Base-by-base conservation (phyloP, 2,797 vertebrate genomes). In the Champsocephalus gunnari region DNA sequence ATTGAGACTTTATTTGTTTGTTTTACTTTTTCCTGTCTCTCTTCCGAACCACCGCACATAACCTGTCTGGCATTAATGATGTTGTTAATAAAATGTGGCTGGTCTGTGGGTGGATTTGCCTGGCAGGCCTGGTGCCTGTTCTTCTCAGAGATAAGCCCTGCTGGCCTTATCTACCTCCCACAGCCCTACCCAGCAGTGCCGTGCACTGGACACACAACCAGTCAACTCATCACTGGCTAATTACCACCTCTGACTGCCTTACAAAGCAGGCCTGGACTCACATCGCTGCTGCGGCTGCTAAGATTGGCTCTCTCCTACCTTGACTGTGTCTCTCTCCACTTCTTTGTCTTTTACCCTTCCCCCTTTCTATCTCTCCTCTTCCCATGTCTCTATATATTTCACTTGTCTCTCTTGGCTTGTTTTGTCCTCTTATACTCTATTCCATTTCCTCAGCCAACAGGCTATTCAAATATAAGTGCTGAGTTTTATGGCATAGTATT, bases 1-100 rank as follows among this genome's bases (percentile, higher is more conserved):
- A 96, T 97, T 96, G 95, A 97, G 94, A 97, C 96, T 95, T 95
- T 95, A 94, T 83, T 84, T 86, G 60, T 81, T 68, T 88, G 3
- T 73, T 73, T 62, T 77, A 71, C 78, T 78, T 76, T 67, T 77
- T 55, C 66, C 74, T 64, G 57, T 82, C 80, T 84, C 75, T 90
- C 86, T 87, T 90, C 80, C 66, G 82, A 92, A 79, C 86, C 81
- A 61, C 81, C 48, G 73, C 87, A 91, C 89, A 90, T 90, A 94
- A 93, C 93, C 92, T 90, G 90, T 89, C 90, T 93, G 88, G 92
- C 93, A 92, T 93, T 93, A 94, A 93, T 93, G 86, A 93, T 91
- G 91, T 88, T 87, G 93, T 94, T 93, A 94, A 92, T 91, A 92
- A 93, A 91, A 91, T 80, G 87, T 73, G 69, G 85, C 72, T 79